Conservation (phyloP, 2,797 vertebrate species). For the Cryptoblepharus egeriae region DNA sequence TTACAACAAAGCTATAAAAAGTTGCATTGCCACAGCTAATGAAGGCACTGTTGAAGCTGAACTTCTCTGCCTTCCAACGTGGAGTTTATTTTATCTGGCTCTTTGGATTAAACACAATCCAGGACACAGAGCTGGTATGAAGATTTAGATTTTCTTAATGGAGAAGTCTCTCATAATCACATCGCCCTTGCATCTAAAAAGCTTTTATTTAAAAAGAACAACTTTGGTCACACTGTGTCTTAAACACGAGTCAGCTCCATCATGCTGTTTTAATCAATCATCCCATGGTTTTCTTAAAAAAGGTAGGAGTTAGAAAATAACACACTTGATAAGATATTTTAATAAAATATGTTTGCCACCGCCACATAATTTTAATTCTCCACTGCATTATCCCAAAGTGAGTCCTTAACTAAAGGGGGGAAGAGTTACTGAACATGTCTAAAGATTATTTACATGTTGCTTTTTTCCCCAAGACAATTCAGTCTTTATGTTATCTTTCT, state of each 20-base stretch:
- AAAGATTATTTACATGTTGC: conserved; percentile 15
- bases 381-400: conserved; percentile 48
- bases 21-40: conserved; percentile 59
- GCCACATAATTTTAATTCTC: conserved; percentile 39
- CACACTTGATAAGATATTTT: conserved; percentile 76
- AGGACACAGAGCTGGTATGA: conserved; percentile 57
- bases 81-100: conserved; percentile 70
- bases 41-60: conserved; percentile 43
- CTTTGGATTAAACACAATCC: conserved; percentile 78
- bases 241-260: conserved; percentile 76
- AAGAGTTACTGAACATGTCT: not conserved
- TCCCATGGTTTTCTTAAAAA: conserved; percentile 55
- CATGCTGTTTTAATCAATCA: conserved; percentile 81
- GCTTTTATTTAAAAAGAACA: conserved; percentile 72
- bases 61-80: conserved; percentile 61
- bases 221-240: conserved; percentile 76
- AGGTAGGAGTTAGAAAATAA: conserved; percentile 74
- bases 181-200: conserved; percentile 59
- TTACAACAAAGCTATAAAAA: conserved; percentile 67
- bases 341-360: conserved; percentile 71
- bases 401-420: conserved; percentile 47
- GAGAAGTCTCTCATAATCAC: conserved; percentile 62
- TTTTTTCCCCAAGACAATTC: not conserved
- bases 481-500: conserved; percentile 14
- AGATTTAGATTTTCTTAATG: conserved; percentile 62